phyloP scores from a whole-genome alignment of 2,888 invertebrate genomes.

The Thereva unica region DNA sequence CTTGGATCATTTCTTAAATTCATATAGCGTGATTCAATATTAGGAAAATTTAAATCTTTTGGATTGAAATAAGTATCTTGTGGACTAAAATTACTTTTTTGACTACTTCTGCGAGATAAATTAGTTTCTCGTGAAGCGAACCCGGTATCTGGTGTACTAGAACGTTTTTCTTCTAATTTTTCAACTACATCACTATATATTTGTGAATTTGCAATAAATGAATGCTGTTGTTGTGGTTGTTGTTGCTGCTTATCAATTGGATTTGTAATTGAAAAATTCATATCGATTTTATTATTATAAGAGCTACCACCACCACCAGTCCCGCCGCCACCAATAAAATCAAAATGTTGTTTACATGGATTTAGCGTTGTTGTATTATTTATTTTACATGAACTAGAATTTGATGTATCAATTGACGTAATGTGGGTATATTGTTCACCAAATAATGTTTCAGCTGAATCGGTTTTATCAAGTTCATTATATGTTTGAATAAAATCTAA shows the following conservation, averaged over 20 bases:
- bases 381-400: slow-evolving; percentile 47
- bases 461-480: slow-evolving; percentile 57
- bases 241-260: slow-evolving; percentile 55
- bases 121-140: slow-evolving; percentile 58
- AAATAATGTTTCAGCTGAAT: slow-evolving; percentile 57
- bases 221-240: slow-evolving; percentile 51
- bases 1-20: slow-evolving; percentile 47
- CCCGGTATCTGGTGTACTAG: slow-evolving; percentile 58
- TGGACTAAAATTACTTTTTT: slow-evolving; percentile 57
- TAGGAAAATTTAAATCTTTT: slow-evolving; percentile 38
- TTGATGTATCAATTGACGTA: slow-evolving; percentile 52
- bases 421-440: slow-evolving; percentile 50
- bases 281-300: slow-evolving; percentile 52
- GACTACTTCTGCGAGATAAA: slow-evolving; percentile 56
- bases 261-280: slow-evolving; percentile 55
- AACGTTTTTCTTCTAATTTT: slow-evolving; percentile 55
- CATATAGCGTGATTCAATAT: slow-evolving; percentile 47
- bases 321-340: neutral
- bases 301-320: slow-evolving; percentile 48
- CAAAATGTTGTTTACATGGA: slow-evolving; percentile 7
- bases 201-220: slow-evolving; percentile 44
- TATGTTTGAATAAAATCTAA: slow-evolving; percentile 58
- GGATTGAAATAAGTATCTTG: slow-evolving; percentile 53
- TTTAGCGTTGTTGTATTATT: slow-evolving; percentile 12
- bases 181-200: slow-evolving; percentile 46